Base-by-base conservation (phyloP, 1,140 invertebrate genomes). In the Diorhabda sublineata region DNA sequence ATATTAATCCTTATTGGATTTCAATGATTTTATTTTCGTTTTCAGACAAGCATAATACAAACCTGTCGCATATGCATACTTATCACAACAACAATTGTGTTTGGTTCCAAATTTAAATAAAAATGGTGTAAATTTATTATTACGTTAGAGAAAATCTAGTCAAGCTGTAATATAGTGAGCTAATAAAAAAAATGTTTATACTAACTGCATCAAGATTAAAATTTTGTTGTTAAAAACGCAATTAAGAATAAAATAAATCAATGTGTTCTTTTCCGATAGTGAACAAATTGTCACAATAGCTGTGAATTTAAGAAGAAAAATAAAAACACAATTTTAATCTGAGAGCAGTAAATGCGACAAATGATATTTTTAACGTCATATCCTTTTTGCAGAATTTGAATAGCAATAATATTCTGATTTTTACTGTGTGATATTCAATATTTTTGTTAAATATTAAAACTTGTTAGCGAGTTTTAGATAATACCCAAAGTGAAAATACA, bases 341-440 rank as follows among this genome's bases (percentile, higher is more conserved):
- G 26, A 26, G 26, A 26, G 26, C 26, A 26, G 26, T 26, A 26
- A 26, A 26, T 26, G 26, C 26, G 26, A 26, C 26, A 26, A 26
- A 26, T 26, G 26, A 26, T 26, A 26, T 26, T 26, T 26, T 26
- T 66, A 58, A 66, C 43, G 58, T 59, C 58, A 66, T 58, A 41
- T 66, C 57, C 57, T 66, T 42, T 66, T 41, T 61, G 58, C 66
- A 71, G 66, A 66, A 71, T 77, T 79, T 80, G 77, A 75, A 74
- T 79, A 80, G 79, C 79, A 80, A 80, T 80, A 80, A 77, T 72
- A 66, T 75, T 75, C 47, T 70, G 69, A 74, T 75, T 61, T 66
- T 71, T 68, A 72, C 74, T 66, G 74, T 75, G 74, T 75, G 75
- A 74, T 76, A 76, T 74, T 71, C 60, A 70, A 70, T 67, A 62